Conservation (phyloP, 2,113 vertebrate species). For the Dunckerocampus dactyliophorus region DNA sequence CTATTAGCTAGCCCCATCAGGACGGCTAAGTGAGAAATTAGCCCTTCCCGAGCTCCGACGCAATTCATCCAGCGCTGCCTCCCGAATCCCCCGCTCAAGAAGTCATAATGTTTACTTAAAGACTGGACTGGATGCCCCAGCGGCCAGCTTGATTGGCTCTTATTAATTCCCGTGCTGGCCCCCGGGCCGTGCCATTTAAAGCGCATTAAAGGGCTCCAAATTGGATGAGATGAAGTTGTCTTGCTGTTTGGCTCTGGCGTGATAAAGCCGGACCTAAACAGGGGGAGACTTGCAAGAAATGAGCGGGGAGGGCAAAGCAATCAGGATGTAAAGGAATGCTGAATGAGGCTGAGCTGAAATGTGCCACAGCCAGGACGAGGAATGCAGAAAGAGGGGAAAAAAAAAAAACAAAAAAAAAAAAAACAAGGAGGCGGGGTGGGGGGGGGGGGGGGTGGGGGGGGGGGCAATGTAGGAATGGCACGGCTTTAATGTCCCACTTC, state of each 20-base stretch:
- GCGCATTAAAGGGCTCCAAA: slow-evolving; percentile 70
- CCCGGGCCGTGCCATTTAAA: slow-evolving; percentile 69
- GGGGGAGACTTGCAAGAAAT: slow-evolving; percentile 28
- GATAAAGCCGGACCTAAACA: slow-evolving; percentile 51
- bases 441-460: slow-evolving; percentile 1
- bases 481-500: slow-evolving; percentile 61
- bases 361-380: slow-evolving; percentile 50
- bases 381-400: slow-evolving; percentile 34
- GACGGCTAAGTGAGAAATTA: slow-evolving; percentile 76
- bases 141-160: slow-evolving; percentile 67
- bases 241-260: slow-evolving; percentile 40
- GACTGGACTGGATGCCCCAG: slow-evolving; percentile 61
- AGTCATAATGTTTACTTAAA: slow-evolving; percentile 74
- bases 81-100: slow-evolving; percentile 55
- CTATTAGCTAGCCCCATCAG: slow-evolving; percentile 72
- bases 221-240: slow-evolving; percentile 71
- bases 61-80: slow-evolving; percentile 66
- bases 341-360: slow-evolving; percentile 59
- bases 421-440: neutral
- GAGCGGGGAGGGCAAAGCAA: slow-evolving; percentile 32
- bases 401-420: slow-evolving; percentile 5
- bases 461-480: slow-evolving; percentile 22
- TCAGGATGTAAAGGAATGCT: slow-evolving; percentile 56
- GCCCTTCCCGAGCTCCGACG: slow-evolving; percentile 58
- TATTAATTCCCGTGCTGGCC: slow-evolving; percentile 68